Percentiles rank a stretch among this genome's conserved stretches.
Evolutionary conservation across 2,888 invertebrate genomes (phyloP).

Genomic region (Venusia cambrica): DNA sequence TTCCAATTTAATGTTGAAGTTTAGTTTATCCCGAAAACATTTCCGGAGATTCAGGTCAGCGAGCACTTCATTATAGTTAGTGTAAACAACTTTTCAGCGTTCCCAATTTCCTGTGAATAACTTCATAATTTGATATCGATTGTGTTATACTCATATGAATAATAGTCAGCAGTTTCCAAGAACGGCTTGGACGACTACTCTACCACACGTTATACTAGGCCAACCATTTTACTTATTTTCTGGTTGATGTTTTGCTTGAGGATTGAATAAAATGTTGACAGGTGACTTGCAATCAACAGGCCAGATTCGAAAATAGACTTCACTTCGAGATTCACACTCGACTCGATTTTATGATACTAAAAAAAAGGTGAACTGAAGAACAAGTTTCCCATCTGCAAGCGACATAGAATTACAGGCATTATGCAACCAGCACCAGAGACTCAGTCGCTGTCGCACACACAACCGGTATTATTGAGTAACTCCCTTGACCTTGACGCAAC

Average conservation of each 20-base stretch:
- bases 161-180: slow-evolving; percentile 9
- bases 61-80: slow-evolving; percentile 11
- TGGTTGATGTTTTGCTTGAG: too few species aligned
- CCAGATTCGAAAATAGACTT: too few species aligned
- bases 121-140: slow-evolving; percentile 7
- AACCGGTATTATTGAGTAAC: slow-evolving; percentile 61
- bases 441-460: slow-evolving; percentile 35
- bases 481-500: slow-evolving; percentile 63
- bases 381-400: slow-evolving; percentile 30
- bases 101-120: slow-evolving; percentile 10
- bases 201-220: slow-evolving; percentile 3
- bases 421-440: slow-evolving; percentile 54
- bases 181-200: slow-evolving; percentile 8
- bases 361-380: slow-evolving; percentile 18
- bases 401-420: slow-evolving; percentile 47
- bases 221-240: too few species aligned
- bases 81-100: slow-evolving; percentile 16
- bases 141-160: slow-evolving; percentile 1
- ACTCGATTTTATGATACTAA: too few species aligned
- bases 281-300: too few species aligned
- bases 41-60: slow-evolving; percentile 10
- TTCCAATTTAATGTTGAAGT: slow-evolving; percentile 10
- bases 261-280: too few species aligned
- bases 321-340: too few species aligned
- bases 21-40: slow-evolving; percentile 10